Percentiles rank a stretch among this genome's conserved stretches.
Evolutionary conservation across 2,797 vertebrate species (phyloP).

Genomic region (Phataginus tricuspis): DNA sequence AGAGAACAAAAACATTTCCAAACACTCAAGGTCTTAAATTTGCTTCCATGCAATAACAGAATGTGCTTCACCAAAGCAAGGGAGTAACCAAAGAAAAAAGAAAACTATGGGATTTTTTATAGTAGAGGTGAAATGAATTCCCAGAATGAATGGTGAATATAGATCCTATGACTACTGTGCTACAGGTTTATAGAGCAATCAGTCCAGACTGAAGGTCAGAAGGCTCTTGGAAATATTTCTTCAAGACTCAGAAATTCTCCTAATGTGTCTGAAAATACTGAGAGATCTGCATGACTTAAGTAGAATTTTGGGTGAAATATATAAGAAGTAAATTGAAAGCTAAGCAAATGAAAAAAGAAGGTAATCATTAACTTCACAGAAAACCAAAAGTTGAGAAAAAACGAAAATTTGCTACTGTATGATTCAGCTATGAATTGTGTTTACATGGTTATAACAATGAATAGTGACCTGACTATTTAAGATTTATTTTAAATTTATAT

Average conservation of each 20-base stretch:
- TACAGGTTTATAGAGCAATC: neutral
- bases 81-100: neutral
- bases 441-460: neutral
- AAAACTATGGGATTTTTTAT: neutral
- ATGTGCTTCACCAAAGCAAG: neutral
- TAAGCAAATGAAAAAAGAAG: neutral
- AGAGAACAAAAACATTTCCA: conserved; percentile 3
- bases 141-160: neutral
- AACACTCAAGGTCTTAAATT: neutral
- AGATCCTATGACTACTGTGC: too few species aligned
- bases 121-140: neutral
- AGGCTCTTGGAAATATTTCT: neutral
- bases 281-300: neutral
- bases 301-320: neutral
- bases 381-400: neutral
- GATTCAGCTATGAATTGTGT: neutral
- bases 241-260: neutral
- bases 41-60: neutral
- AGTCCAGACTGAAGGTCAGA: neutral
- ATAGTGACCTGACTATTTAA: neutral
- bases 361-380: neutral
- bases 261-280: neutral
- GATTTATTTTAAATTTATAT: neutral
- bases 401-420: neutral
- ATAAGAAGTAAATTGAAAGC: neutral